Evolutionary conservation across 2,113 vertebrate genomes (phyloP).

Genomic region (Danionella cerebrum): DNA sequence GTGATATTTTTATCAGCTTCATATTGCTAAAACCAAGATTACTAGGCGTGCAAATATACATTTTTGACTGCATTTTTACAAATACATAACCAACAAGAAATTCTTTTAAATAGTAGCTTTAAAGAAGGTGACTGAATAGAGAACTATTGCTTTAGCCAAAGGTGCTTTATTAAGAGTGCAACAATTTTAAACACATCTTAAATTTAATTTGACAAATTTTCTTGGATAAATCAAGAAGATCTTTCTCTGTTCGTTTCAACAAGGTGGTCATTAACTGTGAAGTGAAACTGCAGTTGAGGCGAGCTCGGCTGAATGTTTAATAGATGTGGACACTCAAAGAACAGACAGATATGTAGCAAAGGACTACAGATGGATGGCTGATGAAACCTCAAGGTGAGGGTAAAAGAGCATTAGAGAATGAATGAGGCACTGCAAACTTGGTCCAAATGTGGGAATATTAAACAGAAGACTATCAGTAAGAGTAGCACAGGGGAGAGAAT

Average conservation of each 20-base stretch:
- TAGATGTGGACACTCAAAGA: conserved; percentile 2
- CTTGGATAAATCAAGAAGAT: neutral
- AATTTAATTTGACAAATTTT: no score
- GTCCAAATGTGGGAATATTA: neutral
- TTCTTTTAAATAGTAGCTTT: no score
- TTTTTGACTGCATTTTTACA: no score
- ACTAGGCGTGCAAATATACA: no score
- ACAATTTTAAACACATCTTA: no score
- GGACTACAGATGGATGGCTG: neutral
- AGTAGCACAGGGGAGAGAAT: neutral
- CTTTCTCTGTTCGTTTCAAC: neutral
- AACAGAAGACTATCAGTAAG: neutral
- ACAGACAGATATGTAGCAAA: conserved; percentile 10
- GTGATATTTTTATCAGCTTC: no score
- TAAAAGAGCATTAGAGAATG: neutral
- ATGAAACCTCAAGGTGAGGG: conserved; percentile 18
- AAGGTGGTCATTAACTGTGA: neutral
- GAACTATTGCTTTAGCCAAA: no score
- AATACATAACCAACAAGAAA: no score
- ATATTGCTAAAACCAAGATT: no score
- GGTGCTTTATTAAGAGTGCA: no score
- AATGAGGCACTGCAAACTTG: neutral
- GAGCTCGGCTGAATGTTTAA: neutral
- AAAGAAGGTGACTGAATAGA: no score
- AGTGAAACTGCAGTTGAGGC: neutral